These are phyloP conservation scores for Temnothorax nylanderi DNA, from an alignment of 1,140 invertebrate species.

Conservation along the genomic window DNA sequence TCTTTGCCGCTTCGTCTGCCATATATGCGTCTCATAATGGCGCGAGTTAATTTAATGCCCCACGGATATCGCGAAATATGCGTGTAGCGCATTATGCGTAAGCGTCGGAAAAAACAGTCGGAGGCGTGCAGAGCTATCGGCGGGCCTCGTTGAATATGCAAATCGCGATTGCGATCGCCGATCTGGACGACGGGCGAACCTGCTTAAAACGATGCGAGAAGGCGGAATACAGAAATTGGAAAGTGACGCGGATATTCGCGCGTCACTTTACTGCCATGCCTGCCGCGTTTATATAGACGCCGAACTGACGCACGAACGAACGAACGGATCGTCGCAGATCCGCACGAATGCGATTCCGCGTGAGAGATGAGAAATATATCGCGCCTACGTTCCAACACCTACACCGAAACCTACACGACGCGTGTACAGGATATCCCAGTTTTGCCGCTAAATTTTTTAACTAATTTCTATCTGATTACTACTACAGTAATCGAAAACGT, in stretches of 20 bases:
- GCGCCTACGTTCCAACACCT: slow-evolving; percentile 78
- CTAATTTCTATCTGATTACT: slow-evolving; percentile 1
- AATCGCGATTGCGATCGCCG: slow-evolving; percentile 32
- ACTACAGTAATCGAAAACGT: neutral
- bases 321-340: slow-evolving; percentile 31
- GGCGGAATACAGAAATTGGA: slow-evolving; percentile 66
- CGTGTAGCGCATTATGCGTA: slow-evolving; percentile 10
- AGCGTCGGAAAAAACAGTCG: slow-evolving; percentile 38
- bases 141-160: slow-evolving; percentile 62
- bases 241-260: slow-evolving; percentile 44
- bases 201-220: slow-evolving; percentile 64
- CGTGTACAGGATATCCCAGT: neutral
- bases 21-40: slow-evolving; percentile 43
- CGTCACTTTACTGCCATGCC: neutral
- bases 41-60: slow-evolving; percentile 51
- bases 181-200: slow-evolving; percentile 22
- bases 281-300: slow-evolving; percentile 18
- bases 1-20: neutral
- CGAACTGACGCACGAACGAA: neutral
- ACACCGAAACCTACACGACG: slow-evolving; percentile 66
- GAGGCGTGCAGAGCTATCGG: slow-evolving; percentile 58
- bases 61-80: slow-evolving; percentile 44
- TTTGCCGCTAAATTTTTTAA: neutral
- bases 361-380: slow-evolving; percentile 73
- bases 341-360: slow-evolving; percentile 63